These are phyloP conservation scores for Hyaena hyaena DNA, from an alignment of 2,113 vertebrate genomes.

Conservation along the genomic window DNA sequence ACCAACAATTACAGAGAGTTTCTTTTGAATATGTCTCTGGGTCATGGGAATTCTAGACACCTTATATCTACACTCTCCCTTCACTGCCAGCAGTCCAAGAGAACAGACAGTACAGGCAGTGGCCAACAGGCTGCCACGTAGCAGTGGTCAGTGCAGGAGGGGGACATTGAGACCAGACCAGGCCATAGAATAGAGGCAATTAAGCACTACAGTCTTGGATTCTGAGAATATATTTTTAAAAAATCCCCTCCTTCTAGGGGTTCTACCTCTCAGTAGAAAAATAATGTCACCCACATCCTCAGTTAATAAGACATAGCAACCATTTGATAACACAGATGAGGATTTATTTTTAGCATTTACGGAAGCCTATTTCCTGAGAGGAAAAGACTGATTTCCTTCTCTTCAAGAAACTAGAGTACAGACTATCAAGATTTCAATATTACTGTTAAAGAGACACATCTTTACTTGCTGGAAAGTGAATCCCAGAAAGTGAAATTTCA, in stretches of 20 bases:
- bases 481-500: not conserved
- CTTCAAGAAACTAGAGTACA: not conserved
- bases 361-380: not conserved
- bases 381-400: not conserved
- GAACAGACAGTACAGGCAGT: not conserved
- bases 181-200: not conserved
- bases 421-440: not conserved
- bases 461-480: slow-evolving; percentile 16
- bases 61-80: not conserved
- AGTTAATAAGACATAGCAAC: not conserved
- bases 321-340: not conserved
- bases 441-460: not conserved
- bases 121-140: not conserved
- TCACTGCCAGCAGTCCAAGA: not conserved
- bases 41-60: not conserved
- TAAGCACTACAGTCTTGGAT: not conserved
- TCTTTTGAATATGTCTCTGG: no score
- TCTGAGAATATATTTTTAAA: not conserved
- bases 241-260: not conserved
- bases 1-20: not conserved
- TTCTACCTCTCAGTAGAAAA: not conserved
- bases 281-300: not conserved
- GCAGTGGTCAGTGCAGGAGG: not conserved
- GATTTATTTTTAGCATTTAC: not conserved
- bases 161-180: not conserved